Evolutionary conservation across 2,888 invertebrate genomes (phyloP), one percentile per base, ranked within the genome.

Genomic region (Podotricha telesiphe): DNA sequence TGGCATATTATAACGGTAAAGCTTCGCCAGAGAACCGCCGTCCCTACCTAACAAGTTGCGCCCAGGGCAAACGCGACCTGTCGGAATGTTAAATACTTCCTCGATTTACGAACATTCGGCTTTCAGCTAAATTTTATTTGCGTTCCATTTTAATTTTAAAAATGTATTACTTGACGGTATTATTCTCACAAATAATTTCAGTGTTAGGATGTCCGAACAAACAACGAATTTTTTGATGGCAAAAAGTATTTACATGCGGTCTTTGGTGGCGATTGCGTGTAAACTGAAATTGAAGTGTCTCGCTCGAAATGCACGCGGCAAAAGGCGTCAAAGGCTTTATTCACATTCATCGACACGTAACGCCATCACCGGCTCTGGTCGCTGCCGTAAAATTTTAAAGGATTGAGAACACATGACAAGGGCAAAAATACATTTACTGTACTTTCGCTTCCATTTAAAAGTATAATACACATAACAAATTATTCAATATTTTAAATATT

Each of bases 321-420:
- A 87, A 90, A 86, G 86, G 86, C 87, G 84, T 89, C 90, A 90
- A 91, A 91, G 88, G 86, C 86, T 89, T 88, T 87, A 87, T 87
- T 85, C 86, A 81, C 82, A 84, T 80, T 82, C 85, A 85, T 83
- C 85, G 86, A 86, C 86, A 85, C 86, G 86, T 86, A 80, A 83
- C 82, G 82, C 82, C 83, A 82, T 79, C 84, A 80, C 78, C 76
- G 78, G 73, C 73, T 69, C 75, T 75, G 77, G 74, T 76, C 73
- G 72, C 65, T 67, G 72, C 77, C 76, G 77, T 75, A 73, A 79
- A 80, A 79, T 78, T 78, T 77, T 78, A 81, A 83, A 82, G 80
- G 76, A 77, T 76, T 73, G 77, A 76, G 76, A 76, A 75, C 62
- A 61, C 65, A 56, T 70, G 65, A 64, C 63, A 67, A n/a, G 17